Base-by-base conservation (phyloP, 2,113 vertebrate species). In the Clarias gariepinus region DNA sequence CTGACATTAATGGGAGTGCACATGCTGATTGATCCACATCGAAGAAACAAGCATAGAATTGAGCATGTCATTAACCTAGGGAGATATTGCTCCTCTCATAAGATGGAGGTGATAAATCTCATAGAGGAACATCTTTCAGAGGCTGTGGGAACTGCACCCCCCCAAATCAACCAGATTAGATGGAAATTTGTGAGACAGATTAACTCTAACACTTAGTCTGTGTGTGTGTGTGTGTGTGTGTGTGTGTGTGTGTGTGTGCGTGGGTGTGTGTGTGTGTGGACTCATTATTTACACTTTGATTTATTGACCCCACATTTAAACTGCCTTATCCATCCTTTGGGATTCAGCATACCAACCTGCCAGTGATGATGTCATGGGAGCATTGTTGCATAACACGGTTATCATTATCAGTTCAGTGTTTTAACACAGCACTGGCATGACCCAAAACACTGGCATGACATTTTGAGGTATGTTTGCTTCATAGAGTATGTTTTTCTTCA, bases 401-500 rank as follows among this genome's bases (percentile, higher is more conserved):
- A 74, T 85, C 81, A 79, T 84, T 86, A 57, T 83, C 28, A 30
- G n/a, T 47, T 4, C 47, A 66, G 63, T 47, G 36, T 74, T 74
- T 47, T 47, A 74, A n/a, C 25, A 18, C 6, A 55, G 52, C 0
- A 28, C 66, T 16, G 30, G 36, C 52, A 57, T 78, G 52, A 55
- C 47, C n/a, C 15, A 55, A 78, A 55, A 15, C 41, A 52, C 23
- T 52, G 12, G 4, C 23, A 15, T 76, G 41, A 10, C 0, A 12
- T 61, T 61, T 57, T 16, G 57, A 80, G 21, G 69, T 19, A 47
- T 61, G 68, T 63, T 47, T 9, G 76, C n/a, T 82, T 88, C 91
- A 93, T 93, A 94, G 93, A 90, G 85, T 47, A 69, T 94, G 94
- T 93, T 94, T 88, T 93, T 94, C 91, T 91, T 91, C 88, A 33